Base-by-base conservation (phyloP, 2,888 invertebrate species). In the Patella ulyssiponensis region DNA sequence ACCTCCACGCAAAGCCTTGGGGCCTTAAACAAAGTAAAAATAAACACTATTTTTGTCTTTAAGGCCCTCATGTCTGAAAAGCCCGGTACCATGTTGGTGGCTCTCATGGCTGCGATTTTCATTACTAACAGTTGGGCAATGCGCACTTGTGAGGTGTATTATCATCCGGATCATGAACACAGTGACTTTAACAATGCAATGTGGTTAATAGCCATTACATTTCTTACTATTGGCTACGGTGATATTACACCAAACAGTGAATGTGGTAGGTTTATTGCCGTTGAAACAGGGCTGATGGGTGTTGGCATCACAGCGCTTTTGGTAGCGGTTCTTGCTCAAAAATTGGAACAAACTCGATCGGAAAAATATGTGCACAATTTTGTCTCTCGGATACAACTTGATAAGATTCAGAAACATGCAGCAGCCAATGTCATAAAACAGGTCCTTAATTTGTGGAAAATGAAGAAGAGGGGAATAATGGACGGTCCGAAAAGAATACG, bases 311-410 rank as follows among this genome's bases (percentile, higher is more conserved):
- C 87, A 0, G 88, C 88, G 2, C 79, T 88, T 1, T 81, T 88
- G 23, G 88, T 88, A 17, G 88, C 88, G 33, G 88, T 88, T 14
- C 80, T 88, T 70, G 87, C 88, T 44, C 79, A 81, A n/a, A 88
- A 88, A 80, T 81, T 88, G 33, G 87, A 88, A 78, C 88, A 88
- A 79, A 84, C 87, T 1, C 82, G 88, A 71, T 84, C 88, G 17
- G 87, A 88, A 77, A 87, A 87, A 78, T 88, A 88, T 79, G 87
- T 88, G n/a, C 88, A 88, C 73, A 88, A 84, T 72, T 88, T 88
- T 79, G 85, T 87, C 17, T 81, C 85, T 51, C 84, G 87, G 27
- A 82, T 88, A 17, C 85, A 86, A 76, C 81, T 87, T 70, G 88
- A 88, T 76, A 86, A 88, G 76, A 80, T 82, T 17, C 79, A 84